These are phyloP conservation scores for Aethina tumida DNA, from an alignment of 1,140 invertebrate genomes.

Conservation along the genomic window DNA sequence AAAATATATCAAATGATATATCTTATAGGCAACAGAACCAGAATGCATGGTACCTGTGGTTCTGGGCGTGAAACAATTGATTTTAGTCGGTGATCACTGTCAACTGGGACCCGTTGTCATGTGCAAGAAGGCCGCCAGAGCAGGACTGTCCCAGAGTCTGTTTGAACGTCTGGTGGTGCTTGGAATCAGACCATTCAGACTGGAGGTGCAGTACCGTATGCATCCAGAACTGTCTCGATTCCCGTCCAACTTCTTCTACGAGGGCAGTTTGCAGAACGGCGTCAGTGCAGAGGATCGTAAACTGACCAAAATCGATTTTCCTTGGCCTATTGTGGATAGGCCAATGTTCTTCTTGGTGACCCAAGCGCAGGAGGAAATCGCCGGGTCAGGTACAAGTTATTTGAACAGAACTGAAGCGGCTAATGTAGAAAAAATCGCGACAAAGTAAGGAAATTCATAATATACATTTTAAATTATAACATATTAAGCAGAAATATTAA, in stretches of 20 bases:
- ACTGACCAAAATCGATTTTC: constrained; percentile 88
- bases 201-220: constrained; percentile 99
- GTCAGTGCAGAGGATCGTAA: constrained; percentile 92
- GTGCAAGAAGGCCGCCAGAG: constrained; percentile 97
- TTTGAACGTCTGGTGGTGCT: constrained; percentile 96
- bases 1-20: too few species aligned
- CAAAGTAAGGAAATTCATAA: constrained; percentile 38
- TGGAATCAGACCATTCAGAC: constrained; percentile 86
- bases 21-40: constrained; percentile 50
- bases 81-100: constrained; percentile 97
- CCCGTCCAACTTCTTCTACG: constrained; percentile 99
- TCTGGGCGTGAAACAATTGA: constrained; percentile 89
- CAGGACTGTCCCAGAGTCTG: constrained; percentile 92
- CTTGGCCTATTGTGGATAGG: constrained; percentile 92
- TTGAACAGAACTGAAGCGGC: constrained; percentile 97
- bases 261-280: constrained; percentile 92
- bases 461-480: not conserved
- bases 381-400: constrained; percentile 96
- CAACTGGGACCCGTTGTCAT: constrained; percentile 97
- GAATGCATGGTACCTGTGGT: constrained; percentile 96
- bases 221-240: constrained; percentile 94
- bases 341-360: constrained; percentile 99
- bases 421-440: constrained; percentile 96
- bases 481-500: not conserved
- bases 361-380: constrained; percentile 97